A percentile compares a stretch with the other conserved stretches of the same genome.
These are phyloP conservation scores for Tupiocoris notatus DNA, from an alignment of 2,888 invertebrate species.

Conservation along the genomic window DNA sequence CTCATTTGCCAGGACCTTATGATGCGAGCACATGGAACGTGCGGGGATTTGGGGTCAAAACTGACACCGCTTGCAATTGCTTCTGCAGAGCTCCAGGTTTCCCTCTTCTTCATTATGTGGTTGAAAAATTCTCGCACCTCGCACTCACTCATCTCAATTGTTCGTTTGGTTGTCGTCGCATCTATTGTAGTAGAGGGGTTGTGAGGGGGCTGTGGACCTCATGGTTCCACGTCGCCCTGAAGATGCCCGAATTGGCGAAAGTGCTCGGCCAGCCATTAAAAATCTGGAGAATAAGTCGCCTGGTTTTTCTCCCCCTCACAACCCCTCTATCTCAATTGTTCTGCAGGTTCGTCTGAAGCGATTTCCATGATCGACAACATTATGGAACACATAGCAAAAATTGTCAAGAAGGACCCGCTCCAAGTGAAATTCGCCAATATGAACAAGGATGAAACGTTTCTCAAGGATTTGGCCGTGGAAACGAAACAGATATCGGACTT, in stretches of 20 bases:
- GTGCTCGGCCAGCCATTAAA: too few relatives aligned
- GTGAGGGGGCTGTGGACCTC: too few relatives aligned
- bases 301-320: too few relatives aligned
- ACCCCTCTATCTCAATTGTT: too few relatives aligned
- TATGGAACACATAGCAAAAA: slow-evolving; percentile 66
- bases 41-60: slow-evolving; percentile 56
- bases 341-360: slow-evolving; percentile 63
- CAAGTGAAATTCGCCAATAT: slow-evolving; percentile 61
- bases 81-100: slow-evolving; percentile 72
- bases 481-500: slow-evolving; percentile 62
- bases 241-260: too few relatives aligned
- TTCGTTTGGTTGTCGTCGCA: too few relatives aligned
- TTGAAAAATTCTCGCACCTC: too few relatives aligned
- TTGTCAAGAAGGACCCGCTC: slow-evolving; percentile 60
- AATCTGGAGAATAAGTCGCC: too few relatives aligned
- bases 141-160: too few relatives aligned
- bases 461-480: slow-evolving; percentile 57
- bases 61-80: slow-evolving; percentile 69
- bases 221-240: too few relatives aligned
- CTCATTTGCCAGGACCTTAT: slow-evolving; percentile 57
- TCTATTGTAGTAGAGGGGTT: too few relatives aligned
- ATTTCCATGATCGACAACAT: slow-evolving; percentile 63
- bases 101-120: too few relatives aligned
- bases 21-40: slow-evolving; percentile 62
- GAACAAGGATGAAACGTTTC: slow-evolving; percentile 55